phyloP scores from a whole-genome alignment of 2,888 invertebrate species.

The Parapristionchus giblindavisi region DNA sequence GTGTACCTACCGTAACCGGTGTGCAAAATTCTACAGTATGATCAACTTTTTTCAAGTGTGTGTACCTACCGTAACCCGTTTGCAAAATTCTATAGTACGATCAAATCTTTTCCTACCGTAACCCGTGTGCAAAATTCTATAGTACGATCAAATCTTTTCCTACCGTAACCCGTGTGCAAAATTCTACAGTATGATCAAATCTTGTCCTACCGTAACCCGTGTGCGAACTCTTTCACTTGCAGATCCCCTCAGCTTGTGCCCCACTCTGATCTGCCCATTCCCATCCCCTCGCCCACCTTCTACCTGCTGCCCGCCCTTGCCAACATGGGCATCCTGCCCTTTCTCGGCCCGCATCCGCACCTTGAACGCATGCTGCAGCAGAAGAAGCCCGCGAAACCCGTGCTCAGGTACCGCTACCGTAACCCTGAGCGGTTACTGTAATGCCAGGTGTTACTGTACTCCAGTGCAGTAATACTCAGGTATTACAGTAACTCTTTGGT shows the following conservation, averaged over 20 bases:
- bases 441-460: too few relatives aligned
- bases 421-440: neutral
- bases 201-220: conserved; percentile 20
- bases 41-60: neutral
- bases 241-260: conserved; percentile 18
- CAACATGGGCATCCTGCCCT: conserved; percentile 34
- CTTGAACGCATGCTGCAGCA: neutral
- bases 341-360: conserved; percentile 16
- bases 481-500: too few relatives aligned
- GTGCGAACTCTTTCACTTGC: neutral
- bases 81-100: too few relatives aligned
- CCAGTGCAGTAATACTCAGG: too few relatives aligned
- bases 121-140: neutral
- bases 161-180: neutral
- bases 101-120: neutral
- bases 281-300: conserved; percentile 33
- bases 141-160: neutral
- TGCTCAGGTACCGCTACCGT: conserved; percentile 1
- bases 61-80: too few relatives aligned
- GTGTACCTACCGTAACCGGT: neutral
- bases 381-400: conserved; percentile 32
- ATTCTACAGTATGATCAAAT: neutral
- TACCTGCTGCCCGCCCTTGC: conserved; percentile 35
- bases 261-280: conserved; percentile 25
- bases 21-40: neutral